These are phyloP conservation scores for Apocheima hispidaria DNA, from an alignment of 2,888 invertebrate genomes.

Conservation along the genomic window DNA sequence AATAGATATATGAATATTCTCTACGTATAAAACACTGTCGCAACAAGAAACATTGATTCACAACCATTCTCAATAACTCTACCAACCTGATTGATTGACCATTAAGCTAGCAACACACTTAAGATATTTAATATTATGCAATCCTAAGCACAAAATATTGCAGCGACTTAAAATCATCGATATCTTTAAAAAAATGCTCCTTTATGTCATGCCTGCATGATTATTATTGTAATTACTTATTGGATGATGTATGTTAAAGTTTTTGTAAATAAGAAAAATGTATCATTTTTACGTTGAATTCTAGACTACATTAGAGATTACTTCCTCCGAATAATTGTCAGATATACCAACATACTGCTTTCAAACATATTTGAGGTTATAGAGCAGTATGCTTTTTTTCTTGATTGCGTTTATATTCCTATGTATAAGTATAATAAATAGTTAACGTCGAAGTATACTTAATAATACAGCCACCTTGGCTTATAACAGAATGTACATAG, in stretches of 20 bases:
- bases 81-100: conserved; percentile 51
- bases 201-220: too few relatives aligned
- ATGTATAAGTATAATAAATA: conserved; percentile 25
- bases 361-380: conserved; percentile 1
- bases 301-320: conserved; percentile 50
- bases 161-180: not conserved
- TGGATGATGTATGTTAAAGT: not conserved
- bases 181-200: not conserved
- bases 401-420: conserved; percentile 4
- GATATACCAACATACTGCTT: not conserved
- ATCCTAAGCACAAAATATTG: not conserved
- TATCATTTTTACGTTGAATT: conserved; percentile 42
- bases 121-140: not conserved
- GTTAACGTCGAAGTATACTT: conserved; percentile 27
- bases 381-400: conserved; percentile 4
- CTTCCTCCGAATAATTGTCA: conserved; percentile 36
- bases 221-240: not conserved
- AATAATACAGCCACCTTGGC: conserved; percentile 21
- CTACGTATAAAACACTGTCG: conserved; percentile 55
- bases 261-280: not conserved
- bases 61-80: conserved; percentile 70
- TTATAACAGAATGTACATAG: conserved; percentile 37
- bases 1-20: conserved; percentile 37
- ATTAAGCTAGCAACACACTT: conserved; percentile 44
- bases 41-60: conserved; percentile 74